Conservation (phyloP, 2,888 invertebrate genomes). For the Trilocha varians region DNA sequence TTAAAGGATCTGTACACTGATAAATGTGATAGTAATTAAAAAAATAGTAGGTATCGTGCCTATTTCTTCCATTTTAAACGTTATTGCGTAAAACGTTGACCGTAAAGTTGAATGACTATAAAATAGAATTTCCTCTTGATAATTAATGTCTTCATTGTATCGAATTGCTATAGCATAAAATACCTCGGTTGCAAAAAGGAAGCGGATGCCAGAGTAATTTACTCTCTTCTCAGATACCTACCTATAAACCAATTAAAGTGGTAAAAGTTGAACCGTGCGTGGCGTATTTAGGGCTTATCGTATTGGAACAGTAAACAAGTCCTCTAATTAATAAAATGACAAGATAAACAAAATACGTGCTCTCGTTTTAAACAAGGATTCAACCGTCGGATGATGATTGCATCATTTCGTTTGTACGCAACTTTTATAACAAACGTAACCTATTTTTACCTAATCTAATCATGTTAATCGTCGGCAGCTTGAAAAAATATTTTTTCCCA, state of each 20-base stretch:
- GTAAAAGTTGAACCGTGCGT: conserved; percentile 47
- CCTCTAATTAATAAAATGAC: conserved; percentile 50
- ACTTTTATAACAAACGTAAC: background rate
- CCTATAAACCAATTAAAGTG: conserved; percentile 49
- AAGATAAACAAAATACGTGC: conserved; percentile 43
- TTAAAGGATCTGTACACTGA: background rate
- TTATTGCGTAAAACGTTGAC: too few species aligned
- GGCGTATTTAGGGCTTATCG: conserved; percentile 42
- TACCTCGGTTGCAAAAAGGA: conserved; percentile 3
- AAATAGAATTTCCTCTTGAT: too few species aligned
- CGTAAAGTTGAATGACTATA: too few species aligned
- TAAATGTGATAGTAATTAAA: too few species aligned
- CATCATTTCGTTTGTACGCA: background rate
- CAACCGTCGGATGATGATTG: background rate
- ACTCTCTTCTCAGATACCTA: conserved; percentile 29
- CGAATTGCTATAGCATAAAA: background rate
- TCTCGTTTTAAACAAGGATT: conserved; percentile 20
- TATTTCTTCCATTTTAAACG: too few species aligned
- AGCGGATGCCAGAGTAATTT: conserved; percentile 27
- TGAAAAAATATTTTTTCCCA: too few species aligned
- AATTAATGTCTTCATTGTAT: too few species aligned
- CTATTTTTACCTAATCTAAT: too few species aligned
- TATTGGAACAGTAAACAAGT: conserved; percentile 51
- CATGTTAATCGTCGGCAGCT: too few species aligned
- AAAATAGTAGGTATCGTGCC: too few species aligned